Evolutionary conservation across 23 tunicate genomes (phyloP).

Genomic region (Styela clava): DNA sequence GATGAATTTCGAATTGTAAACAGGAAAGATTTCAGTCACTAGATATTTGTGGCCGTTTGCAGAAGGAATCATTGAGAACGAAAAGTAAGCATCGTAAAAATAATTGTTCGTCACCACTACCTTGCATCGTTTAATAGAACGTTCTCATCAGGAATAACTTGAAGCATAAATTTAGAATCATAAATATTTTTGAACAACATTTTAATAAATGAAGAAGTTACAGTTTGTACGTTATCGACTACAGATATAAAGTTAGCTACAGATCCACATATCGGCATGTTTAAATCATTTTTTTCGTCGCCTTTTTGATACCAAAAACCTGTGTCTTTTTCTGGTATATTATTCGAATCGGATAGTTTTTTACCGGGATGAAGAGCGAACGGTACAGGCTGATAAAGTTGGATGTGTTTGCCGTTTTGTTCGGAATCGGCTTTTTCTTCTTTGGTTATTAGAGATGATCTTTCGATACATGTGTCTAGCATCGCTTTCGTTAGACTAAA

Average conservation of each 20-base stretch:
- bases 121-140: not conserved
- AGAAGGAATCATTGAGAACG: no score
- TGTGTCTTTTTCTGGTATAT: not conserved
- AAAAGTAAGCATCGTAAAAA: no score
- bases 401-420: not conserved
- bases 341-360: not conserved
- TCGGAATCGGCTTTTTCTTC: not conserved
- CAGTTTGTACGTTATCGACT: not conserved
- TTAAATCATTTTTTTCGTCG: not conserved
- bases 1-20: no score
- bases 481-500: slow-evolving; percentile 14
- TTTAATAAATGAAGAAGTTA: not conserved
- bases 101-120: not conserved
- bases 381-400: slow-evolving; percentile 26
- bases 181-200: slow-evolving; percentile 9
- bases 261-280: slow-evolving; percentile 9
- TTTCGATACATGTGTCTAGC: slow-evolving; percentile 1
- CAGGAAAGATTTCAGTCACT: no score
- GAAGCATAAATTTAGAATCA: slow-evolving; percentile 1
- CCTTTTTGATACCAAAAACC: slow-evolving; percentile 6
- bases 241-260: not conserved
- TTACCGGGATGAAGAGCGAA: slow-evolving; percentile 1
- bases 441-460: not conserved
- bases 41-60: no score
- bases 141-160: slow-evolving; percentile 3